Evolutionary conservation across 1,140 invertebrate genomes (phyloP).

Genomic region (Procambarus virginalis): DNA sequence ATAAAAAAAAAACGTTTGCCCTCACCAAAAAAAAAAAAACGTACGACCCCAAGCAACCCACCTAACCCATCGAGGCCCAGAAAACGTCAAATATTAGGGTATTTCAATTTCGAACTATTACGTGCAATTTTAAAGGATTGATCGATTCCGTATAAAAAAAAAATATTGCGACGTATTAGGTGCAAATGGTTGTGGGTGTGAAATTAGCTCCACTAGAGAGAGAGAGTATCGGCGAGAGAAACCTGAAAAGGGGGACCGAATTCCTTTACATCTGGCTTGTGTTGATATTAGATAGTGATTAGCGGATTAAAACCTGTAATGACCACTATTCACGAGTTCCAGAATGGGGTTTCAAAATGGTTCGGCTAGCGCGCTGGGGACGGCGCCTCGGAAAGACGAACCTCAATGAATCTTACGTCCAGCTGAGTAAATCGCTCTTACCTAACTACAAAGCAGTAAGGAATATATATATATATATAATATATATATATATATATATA

Average conservation of each 20-base stretch:
- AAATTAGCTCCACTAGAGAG: slow-evolving; percentile 51
- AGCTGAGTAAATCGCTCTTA: slow-evolving; percentile 50
- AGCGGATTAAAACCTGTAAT: slow-evolving; percentile 67
- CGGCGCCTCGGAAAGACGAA: slow-evolving; percentile 36
- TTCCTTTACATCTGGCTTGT: slow-evolving; percentile 67
- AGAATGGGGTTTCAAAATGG: slow-evolving; percentile 49
- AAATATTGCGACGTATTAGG: background rate
- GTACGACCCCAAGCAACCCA: too few species aligned
- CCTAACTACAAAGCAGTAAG: slow-evolving; percentile 21
- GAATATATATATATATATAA: background rate
- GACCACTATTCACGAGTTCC: slow-evolving; percentile 65
- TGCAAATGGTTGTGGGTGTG: slow-evolving; percentile 50
- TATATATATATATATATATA: too few species aligned
- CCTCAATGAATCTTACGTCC: slow-evolving; percentile 37
- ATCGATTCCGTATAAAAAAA: too few species aligned
- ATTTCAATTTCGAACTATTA: background rate
- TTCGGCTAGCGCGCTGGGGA: slow-evolving; percentile 13
- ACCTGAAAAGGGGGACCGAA: slow-evolving; percentile 52
- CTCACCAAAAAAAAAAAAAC: too few species aligned
- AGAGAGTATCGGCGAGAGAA: slow-evolving; percentile 35
- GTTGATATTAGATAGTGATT: slow-evolving; percentile 68
- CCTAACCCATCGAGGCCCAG: too few species aligned
- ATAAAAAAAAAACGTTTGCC: slow-evolving; percentile 42
- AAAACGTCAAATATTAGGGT: background rate
- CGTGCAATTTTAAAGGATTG: too few species aligned